phyloP scores from a whole-genome alignment of 2,797 vertebrate genomes.

The Myioborus miniatus region DNA sequence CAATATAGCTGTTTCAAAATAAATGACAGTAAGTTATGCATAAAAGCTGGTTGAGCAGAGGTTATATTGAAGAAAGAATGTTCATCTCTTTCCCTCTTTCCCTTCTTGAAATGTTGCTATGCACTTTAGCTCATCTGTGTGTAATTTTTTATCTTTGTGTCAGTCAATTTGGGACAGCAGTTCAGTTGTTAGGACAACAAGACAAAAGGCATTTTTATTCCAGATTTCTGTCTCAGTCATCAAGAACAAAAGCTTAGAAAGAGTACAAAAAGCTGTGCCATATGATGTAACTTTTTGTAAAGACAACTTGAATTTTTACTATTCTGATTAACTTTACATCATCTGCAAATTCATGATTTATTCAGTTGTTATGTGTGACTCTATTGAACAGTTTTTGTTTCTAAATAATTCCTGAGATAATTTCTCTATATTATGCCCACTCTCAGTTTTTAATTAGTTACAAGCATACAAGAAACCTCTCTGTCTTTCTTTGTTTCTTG shows the following conservation, averaged over 20 bases:
- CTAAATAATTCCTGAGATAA: neutral
- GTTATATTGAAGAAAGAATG: neutral
- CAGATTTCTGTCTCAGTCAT: neutral
- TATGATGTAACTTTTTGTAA: neutral
- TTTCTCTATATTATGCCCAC: neutral
- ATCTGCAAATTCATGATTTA: neutral
- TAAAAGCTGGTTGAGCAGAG: neutral
- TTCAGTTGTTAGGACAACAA: neutral
- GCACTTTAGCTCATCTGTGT: neutral
- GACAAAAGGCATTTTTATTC: neutral
- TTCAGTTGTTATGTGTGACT: neutral
- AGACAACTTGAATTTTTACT: neutral
- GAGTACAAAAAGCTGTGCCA: neutral
- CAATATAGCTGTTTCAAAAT: neutral
- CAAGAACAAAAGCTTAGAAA: neutral
- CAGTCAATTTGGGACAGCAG: neutral
- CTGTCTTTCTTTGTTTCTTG: neutral
- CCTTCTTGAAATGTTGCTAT: neutral
- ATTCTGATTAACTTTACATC: neutral
- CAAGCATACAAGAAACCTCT: neutral
- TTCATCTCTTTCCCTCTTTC: neutral
- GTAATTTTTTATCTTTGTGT: neutral
- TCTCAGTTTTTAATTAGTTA: neutral
- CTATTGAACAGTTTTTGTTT: neutral
- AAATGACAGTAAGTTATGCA: neutral